Evolutionary conservation across 2,113 vertebrate genomes (phyloP).

Genomic region (Seriola rivoliana): DNA sequence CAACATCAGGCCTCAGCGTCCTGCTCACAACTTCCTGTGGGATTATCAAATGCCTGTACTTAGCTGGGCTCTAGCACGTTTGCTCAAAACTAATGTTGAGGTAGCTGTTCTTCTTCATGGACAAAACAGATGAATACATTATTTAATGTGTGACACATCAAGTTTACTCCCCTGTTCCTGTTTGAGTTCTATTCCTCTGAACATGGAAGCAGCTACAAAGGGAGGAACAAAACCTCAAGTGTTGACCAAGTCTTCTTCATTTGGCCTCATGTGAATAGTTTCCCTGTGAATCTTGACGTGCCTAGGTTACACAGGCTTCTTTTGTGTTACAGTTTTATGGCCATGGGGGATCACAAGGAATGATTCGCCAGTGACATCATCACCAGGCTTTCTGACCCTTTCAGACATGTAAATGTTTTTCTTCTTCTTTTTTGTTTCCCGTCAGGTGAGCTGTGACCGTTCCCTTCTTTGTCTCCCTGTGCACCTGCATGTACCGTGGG

Average conservation of each 20-base stretch:
- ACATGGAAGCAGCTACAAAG: neutral
- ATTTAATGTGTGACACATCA: neutral
- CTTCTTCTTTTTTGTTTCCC: neutral
- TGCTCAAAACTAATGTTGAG: slow-evolving; percentile 9
- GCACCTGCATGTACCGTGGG: slow-evolving; percentile 72
- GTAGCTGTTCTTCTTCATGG: neutral
- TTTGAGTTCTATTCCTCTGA: neutral
- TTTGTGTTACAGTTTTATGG: slow-evolving; percentile 15
- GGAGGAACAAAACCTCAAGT: slow-evolving; percentile 3
- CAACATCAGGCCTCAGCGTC: slow-evolving; percentile 35
- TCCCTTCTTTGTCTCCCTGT: slow-evolving; percentile 56
- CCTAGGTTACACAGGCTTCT: neutral
- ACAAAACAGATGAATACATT: slow-evolving; percentile 8
- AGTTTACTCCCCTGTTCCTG: neutral
- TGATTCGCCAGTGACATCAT: neutral
- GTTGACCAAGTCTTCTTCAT: neutral
- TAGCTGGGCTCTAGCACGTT: slow-evolving; percentile 19
- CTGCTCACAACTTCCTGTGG: slow-evolving; percentile 47
- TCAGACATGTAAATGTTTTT: neutral
- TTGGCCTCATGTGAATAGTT: slow-evolving; percentile 6
- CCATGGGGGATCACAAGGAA: neutral
- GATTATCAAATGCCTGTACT: slow-evolving; percentile 55
- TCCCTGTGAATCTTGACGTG: slow-evolving; percentile 8
- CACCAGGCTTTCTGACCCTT: neutral
- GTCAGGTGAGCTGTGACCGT: slow-evolving; percentile 73